Evolutionary conservation across 2,113 vertebrate species (phyloP).

Genomic region (Morone chrysops): DNA sequence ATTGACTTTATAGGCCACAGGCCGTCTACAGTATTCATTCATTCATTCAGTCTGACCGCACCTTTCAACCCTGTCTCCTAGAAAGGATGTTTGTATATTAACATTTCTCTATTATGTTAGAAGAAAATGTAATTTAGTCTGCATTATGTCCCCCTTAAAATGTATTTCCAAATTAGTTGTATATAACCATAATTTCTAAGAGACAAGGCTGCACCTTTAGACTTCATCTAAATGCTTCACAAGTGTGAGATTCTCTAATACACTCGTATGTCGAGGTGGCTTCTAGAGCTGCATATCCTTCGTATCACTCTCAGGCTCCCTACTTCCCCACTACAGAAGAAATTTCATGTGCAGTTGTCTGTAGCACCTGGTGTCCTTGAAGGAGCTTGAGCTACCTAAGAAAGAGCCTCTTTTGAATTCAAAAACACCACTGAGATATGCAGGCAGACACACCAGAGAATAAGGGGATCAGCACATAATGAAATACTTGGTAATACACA

Average conservation of each 20-base stretch:
- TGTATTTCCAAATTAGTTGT: too few relatives aligned
- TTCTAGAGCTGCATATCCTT: conserved; percentile 8
- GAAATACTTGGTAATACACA: conserved; percentile 61
- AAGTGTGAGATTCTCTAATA: background rate
- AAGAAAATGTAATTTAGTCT: too few relatives aligned
- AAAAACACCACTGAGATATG: conserved; percentile 57
- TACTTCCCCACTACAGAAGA: background rate
- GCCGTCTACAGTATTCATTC: background rate
- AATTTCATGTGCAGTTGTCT: conserved; percentile 7
- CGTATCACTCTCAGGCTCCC: background rate
- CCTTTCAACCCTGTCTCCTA: too few relatives aligned
- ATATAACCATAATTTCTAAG: too few relatives aligned
- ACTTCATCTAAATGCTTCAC: background rate
- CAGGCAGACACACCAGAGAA: conserved; percentile 62
- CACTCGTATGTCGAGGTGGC: background rate
- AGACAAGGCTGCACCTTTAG: too few relatives aligned
- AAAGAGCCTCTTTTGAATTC: conserved; percentile 63
- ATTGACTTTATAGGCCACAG: background rate
- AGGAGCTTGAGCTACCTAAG: conserved; percentile 49
- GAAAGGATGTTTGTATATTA: too few relatives aligned
- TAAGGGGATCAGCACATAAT: conserved; percentile 63
- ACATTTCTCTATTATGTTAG: too few relatives aligned
- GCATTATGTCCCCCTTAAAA: too few relatives aligned
- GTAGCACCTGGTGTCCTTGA: conserved; percentile 66
- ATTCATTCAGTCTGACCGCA: background rate